These are phyloP conservation scores for Falco columbarius DNA, from an alignment of 2,797 vertebrate genomes.

Conservation along the genomic window DNA sequence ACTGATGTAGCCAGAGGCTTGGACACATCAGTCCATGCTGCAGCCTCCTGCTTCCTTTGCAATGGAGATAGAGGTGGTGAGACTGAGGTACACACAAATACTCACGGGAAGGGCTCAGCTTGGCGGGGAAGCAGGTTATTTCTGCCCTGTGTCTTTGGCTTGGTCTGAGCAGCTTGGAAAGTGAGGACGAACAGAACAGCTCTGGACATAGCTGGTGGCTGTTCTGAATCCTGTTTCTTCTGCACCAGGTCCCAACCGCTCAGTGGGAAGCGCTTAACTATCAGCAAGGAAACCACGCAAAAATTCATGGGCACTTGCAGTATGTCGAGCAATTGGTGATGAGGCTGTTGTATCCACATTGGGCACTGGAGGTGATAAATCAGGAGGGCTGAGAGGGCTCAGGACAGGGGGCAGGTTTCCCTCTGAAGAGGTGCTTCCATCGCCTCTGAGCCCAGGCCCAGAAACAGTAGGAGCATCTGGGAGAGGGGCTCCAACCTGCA, in stretches of 20 bases:
- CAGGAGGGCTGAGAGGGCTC: background rate
- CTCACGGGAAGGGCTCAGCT: background rate
- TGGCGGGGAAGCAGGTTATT: background rate
- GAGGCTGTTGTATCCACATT: background rate
- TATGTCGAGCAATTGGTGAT: rapidly evolving
- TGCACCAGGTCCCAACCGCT: background rate
- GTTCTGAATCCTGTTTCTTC: background rate
- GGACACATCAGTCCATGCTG: background rate
- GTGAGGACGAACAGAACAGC: background rate
- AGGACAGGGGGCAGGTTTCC: background rate
- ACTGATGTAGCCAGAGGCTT: background rate
- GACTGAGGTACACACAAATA: background rate
- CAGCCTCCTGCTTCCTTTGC: background rate
- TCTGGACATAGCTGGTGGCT: background rate
- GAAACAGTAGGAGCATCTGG: background rate
- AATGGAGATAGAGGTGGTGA: background rate
- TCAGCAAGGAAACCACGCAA: background rate
- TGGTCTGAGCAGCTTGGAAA: background rate
- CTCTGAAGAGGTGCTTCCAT: background rate
- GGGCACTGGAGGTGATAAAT: background rate
- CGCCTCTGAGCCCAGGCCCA: background rate
- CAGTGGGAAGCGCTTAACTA: background rate
- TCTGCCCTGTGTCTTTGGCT: background rate
- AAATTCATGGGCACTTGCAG: background rate
- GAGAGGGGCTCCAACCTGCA: background rate